Evolutionary conservation across 2,113 vertebrate species (phyloP).

Genomic region (Pluvialis apricaria): DNA sequence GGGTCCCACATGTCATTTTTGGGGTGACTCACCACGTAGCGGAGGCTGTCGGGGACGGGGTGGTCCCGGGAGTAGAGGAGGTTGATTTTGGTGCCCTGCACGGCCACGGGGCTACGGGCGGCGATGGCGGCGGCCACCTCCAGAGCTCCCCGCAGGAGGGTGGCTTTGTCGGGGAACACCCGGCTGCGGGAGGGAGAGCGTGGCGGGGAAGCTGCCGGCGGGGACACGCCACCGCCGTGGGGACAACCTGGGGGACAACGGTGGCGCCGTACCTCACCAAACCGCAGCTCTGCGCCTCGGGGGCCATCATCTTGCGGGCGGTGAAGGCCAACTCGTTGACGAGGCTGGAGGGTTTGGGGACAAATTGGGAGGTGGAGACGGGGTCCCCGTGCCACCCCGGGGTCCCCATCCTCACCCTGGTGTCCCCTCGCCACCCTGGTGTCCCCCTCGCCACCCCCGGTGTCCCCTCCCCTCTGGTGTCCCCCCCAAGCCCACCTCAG

Average conservation of each 20-base stretch:
- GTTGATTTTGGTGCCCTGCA: constrained; percentile 89
- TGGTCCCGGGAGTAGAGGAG: constrained; percentile 85
- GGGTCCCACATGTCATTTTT: too few species aligned
- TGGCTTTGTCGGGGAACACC: constrained; percentile 81
- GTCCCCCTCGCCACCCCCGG: too few species aligned
- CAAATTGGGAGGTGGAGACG: background rate
- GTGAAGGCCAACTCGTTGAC: constrained; percentile 88
- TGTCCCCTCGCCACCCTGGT: too few species aligned
- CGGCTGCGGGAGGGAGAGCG: constrained; percentile 70
- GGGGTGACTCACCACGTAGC: constrained; percentile 69
- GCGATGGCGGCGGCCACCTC: constrained; percentile 81
- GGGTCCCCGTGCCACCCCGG: background rate
- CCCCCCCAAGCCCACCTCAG: constrained; percentile 71
- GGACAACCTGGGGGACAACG: too few species aligned
- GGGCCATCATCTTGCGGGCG: constrained; percentile 83
- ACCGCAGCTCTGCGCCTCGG: constrained; percentile 84
- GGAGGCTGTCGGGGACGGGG: constrained; percentile 75
- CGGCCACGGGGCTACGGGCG: constrained; percentile 83
- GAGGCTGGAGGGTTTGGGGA: constrained; percentile 65
- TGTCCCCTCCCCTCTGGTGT: background rate
- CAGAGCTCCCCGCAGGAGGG: constrained; percentile 76
- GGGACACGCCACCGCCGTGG: too few species aligned
- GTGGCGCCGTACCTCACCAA: constrained; percentile 83
- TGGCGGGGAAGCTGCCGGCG: background rate
- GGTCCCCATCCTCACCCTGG: too few species aligned